A percentile compares a stretch with the other conserved stretches of the same genome.
Conservation (phyloP, 2,888 invertebrate species). For the Phorcus lineatus region DNA sequence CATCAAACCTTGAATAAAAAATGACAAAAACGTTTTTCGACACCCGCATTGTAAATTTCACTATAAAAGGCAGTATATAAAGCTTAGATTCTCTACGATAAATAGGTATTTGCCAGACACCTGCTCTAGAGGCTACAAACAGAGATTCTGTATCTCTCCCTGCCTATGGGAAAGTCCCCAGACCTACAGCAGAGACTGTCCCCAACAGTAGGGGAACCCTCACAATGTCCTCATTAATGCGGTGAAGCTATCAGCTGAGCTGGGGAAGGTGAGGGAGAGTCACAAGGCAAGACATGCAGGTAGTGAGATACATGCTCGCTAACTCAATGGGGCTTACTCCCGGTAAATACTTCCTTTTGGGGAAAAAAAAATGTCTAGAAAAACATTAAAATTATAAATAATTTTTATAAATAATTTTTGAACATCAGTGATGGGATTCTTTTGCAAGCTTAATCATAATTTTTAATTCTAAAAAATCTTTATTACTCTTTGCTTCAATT, state of each 20-base stretch:
- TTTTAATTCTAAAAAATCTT: too few relatives aligned
- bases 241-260: neutral
- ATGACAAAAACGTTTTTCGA: neutral
- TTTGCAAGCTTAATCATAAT: too few relatives aligned
- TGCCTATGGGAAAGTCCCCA: slow-evolving; percentile 10
- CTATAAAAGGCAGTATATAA: neutral
- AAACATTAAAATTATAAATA: too few relatives aligned
- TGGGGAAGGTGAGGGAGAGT: neutral
- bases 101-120: neutral
- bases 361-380: too few relatives aligned
- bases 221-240: neutral
- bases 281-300: slow-evolving; percentile 11
- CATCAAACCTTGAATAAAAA: too few relatives aligned
- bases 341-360: neutral
- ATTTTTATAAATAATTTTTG: too few relatives aligned
- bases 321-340: slow-evolving; percentile 8
- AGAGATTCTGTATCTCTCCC: neutral
- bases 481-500: too few relatives aligned
- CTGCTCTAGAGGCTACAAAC: neutral
- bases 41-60: neutral
- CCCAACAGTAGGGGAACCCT: neutral
- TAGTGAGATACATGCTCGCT: neutral
- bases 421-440: too few relatives aligned
- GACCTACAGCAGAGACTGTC: neutral
- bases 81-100: too few relatives aligned